phyloP scores from a whole-genome alignment of 1,140 invertebrate genomes.

The Platyura marginata region DNA sequence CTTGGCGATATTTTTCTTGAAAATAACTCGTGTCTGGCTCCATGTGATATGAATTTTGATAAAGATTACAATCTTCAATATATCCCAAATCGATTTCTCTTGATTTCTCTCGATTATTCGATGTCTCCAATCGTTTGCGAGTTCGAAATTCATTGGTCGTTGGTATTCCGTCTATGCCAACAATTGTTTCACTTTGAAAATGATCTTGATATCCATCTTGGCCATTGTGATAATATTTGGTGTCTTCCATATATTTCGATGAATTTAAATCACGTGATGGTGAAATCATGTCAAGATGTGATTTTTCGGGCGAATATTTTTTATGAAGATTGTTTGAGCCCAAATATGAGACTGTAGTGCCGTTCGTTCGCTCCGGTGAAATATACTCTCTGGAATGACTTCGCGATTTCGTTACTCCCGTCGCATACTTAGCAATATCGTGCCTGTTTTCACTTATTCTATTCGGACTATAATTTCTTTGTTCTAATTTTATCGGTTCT shows the following conservation, averaged over 20 bases:
- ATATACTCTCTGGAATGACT: background rate
- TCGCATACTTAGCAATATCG: background rate
- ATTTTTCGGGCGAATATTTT: conserved; percentile 10
- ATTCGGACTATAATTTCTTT: too few species aligned
- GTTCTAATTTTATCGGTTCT: too few species aligned
- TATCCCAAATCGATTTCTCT: conserved; percentile 1
- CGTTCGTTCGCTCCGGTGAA: conserved; percentile 4
- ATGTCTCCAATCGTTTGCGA: conserved; percentile 26
- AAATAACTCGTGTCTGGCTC: conserved; percentile 2
- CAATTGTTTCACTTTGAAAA: conserved; percentile 31
- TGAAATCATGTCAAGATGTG: conserved; percentile 10
- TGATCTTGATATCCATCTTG: conserved; percentile 28
- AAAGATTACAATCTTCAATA: conserved; percentile 5
- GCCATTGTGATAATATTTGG: conserved; percentile 23
- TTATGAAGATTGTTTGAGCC: conserved; percentile 8
- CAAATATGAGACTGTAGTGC: conserved; percentile 9
- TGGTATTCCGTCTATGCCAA: conserved; percentile 29
- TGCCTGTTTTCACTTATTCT: background rate
- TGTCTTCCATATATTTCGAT: conserved; percentile 16
- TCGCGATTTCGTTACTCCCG: background rate
- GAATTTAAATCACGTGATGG: conserved; percentile 6
- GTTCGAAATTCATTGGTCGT: conserved; percentile 34
- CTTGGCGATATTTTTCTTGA: conserved; percentile 17
- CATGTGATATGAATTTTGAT: conserved; percentile 9
- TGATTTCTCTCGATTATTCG: background rate